Evolutionary conservation across 2,888 invertebrate species (phyloP), one percentile per base, ranked within the genome.

Genomic region (Latrodectus hesperus): DNA sequence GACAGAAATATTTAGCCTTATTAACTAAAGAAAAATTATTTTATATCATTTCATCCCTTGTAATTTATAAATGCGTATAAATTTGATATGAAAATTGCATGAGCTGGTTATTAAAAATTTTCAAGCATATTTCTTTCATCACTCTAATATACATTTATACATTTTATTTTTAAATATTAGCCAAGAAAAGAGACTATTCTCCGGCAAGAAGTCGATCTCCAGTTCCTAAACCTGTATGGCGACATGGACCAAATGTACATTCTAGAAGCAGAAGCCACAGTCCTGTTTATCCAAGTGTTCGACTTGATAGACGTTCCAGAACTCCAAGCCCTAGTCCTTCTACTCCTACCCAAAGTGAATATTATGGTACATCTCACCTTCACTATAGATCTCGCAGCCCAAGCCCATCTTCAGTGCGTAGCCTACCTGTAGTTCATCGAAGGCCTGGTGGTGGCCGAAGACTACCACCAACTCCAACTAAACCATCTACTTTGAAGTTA

Each of bases 381-480:
- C 92, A 92, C 51, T 92, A 93, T 90, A 91, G 93, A 17, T 93
- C 93, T 14, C 91, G 93, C 52, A 92, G 92, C 88, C 93, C 93
- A 22, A 92, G 93, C 87, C 92, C 92, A 16, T 85, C 89, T 22
- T 90, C 90, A 10, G 88, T 90, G 17, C 89, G 81, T 52, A 89
- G 89, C 71, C 80, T 90, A 26, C 90, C 90, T 14, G 72, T 90
- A 9, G 88, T 87, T 22, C 78, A 74, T 16, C 78, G 81, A 8
- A 53, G 86, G 12, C 87, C 82, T 10, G 71, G 85, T 5, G 79
- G 85, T 10, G 84, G 88, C 9, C 94, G 97, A 90, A 94, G 96
- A 91, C 93, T 97, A 91, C 97, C 97, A 88, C 96, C 97, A 88
- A 97, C 97, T 90, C 97, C 97, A 90, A 96, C 95, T 92, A 98